Conservation (phyloP, 30 jellyfish, hydroid and myxozoan genomes). For the Mastigias papua region DNA sequence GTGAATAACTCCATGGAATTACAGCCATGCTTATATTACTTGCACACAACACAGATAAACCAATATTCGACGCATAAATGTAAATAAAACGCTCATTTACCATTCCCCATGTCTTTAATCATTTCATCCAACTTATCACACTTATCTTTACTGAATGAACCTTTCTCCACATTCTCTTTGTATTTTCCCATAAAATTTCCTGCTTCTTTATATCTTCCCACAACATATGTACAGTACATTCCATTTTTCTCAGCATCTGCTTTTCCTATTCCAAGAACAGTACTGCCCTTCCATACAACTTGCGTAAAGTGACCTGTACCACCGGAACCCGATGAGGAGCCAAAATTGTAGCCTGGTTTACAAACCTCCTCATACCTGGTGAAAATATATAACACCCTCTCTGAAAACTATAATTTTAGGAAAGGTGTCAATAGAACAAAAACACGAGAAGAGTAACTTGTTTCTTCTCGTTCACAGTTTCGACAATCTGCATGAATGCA, state of each 20-base stretch:
- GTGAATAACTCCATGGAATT: no score
- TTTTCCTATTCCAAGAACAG: conserved; percentile 85
- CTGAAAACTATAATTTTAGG: no score
- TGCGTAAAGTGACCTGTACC: conserved; percentile 90
- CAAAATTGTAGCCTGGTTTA: conserved; percentile 81
- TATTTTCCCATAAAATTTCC: conserved; percentile 81
- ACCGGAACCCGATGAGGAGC: conserved; percentile 22
- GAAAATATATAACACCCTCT: no score
- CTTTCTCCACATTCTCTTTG: conserved; percentile 78
- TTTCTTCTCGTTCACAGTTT: no score
- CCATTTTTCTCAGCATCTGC: conserved; percentile 71
- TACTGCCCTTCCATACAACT: conserved; percentile 84
- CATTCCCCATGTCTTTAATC: background rate
- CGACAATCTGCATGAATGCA: no score
- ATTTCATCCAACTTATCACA: conserved; percentile 54
- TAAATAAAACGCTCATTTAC: background rate
- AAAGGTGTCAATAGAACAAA: no score
- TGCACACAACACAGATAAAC: no score
- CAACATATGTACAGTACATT: conserved; percentile 75
- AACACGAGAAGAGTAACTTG: no score
- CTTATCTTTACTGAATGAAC: conserved; percentile 41
- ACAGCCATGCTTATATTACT: no score
- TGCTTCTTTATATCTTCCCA: conserved; percentile 76
- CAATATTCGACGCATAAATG: no score
- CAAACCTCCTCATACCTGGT: conserved; percentile 68